Evolutionary conservation across 92 coral and sea anemone genomes (phyloP).

Genomic region (Hydrozoanthus gracilis): DNA sequence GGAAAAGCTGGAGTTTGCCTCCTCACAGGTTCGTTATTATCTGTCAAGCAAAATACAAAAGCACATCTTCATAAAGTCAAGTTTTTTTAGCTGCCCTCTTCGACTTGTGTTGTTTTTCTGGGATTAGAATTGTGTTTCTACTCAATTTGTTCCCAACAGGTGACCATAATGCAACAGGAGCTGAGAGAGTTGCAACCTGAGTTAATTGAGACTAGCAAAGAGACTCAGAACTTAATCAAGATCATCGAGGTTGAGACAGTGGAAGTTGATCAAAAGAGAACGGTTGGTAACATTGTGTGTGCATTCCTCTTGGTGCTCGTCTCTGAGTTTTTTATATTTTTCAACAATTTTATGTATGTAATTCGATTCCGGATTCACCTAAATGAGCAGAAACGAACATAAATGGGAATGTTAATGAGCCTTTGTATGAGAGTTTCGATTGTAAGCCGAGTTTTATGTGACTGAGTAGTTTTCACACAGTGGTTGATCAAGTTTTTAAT

Average conservation of each 20-base stretch:
- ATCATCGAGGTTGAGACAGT: conserved; percentile 87
- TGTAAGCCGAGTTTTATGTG: too few species aligned
- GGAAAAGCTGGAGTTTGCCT: conserved; percentile 94
- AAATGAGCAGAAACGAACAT: too few species aligned
- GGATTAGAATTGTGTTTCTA: not conserved
- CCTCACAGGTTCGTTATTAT: conserved; percentile 73
- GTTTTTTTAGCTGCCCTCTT: too few species aligned
- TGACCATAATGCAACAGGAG: conserved; percentile 95
- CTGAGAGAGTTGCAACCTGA: conserved; percentile 93
- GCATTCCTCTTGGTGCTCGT: too few species aligned
- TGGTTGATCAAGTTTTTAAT: too few species aligned
- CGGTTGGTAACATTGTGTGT: conserved; percentile 39
- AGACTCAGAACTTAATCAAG: conserved; percentile 87
- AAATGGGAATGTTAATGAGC: too few species aligned
- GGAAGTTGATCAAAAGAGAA: conserved; percentile 93
- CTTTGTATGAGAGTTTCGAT: too few species aligned
- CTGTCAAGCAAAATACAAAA: not conserved
- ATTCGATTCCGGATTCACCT: too few species aligned
- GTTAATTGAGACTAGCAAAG: conserved; percentile 90
- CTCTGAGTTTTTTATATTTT: too few species aligned
- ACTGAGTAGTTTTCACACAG: too few species aligned
- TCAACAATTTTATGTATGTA: too few species aligned
- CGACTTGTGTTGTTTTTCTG: too few species aligned
- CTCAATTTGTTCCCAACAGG: conserved; percentile 53
- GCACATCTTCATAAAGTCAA: not conserved